Conservation (phyloP, 1,140 invertebrate species). For the Asobara japonica region DNA sequence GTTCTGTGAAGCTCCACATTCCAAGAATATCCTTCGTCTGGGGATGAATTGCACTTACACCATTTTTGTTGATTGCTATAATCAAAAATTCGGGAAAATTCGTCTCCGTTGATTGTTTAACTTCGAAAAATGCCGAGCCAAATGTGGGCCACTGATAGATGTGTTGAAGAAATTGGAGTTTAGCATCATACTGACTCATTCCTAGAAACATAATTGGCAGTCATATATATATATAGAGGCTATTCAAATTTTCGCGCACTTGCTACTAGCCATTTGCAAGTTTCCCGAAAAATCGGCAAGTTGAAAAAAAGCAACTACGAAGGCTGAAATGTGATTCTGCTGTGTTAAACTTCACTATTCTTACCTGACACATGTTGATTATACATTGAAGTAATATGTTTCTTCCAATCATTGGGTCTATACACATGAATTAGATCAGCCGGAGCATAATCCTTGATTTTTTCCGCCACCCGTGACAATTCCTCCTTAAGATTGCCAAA, state of each 20-base stretch:
- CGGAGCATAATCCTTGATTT: constrained; percentile 82
- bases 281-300: too few relatives aligned
- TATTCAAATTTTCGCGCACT: too few relatives aligned
- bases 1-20: constrained; percentile 85
- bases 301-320: too few relatives aligned
- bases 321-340: too few relatives aligned
- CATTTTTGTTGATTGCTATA: constrained; percentile 91
- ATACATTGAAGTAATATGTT: constrained; percentile 74
- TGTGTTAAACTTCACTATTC: too few relatives aligned
- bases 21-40: constrained; percentile 85
- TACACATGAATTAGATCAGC: constrained; percentile 80
- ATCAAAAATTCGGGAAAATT: constrained; percentile 86
- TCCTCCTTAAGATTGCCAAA: constrained; percentile 76
- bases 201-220: too few relatives aligned
- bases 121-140: constrained; percentile 96
- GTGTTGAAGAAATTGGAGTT: constrained; percentile 84
- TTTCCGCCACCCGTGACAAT: constrained; percentile 71
- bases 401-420: constrained; percentile 85
- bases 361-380: constrained; percentile 71
- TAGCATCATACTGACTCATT: constrained; percentile 77
- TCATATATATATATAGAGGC: too few relatives aligned
- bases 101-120: constrained; percentile 87
- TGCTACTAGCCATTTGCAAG: too few relatives aligned
- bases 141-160: constrained; percentile 88
- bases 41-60: constrained; percentile 89